Conservation (phyloP, 2,113 vertebrate genomes). For the Carollia perspicillata region DNA sequence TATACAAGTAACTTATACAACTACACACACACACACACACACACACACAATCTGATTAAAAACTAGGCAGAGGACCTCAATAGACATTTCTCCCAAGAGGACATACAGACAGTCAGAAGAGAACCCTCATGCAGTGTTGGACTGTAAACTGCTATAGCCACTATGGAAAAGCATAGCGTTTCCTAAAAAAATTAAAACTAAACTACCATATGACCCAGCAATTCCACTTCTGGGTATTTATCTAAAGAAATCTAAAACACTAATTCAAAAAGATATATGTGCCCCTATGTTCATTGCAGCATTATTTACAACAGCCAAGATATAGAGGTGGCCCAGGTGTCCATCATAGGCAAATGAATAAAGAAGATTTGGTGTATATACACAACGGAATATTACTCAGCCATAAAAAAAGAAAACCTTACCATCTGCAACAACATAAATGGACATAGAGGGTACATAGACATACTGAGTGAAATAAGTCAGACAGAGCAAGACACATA, state of each 20-base stretch:
- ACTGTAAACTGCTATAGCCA: neutral
- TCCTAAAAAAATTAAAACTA: neutral
- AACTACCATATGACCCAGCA: neutral
- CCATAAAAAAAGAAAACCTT: neutral
- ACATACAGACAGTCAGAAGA: neutral
- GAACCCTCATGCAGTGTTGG: neutral
- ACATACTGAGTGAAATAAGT: neutral
- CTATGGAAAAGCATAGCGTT: neutral
- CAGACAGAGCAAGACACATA: neutral
- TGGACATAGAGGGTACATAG: neutral
- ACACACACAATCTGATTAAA: neutral
- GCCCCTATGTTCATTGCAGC: neutral
- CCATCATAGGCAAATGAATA: neutral
- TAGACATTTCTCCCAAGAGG: neutral
- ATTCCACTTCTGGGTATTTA: neutral
- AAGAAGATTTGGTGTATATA: neutral
- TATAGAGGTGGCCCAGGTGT: neutral
- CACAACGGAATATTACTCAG: neutral
- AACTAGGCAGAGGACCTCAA: neutral
- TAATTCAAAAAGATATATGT: neutral
- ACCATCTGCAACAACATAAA: neutral
- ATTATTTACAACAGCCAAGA: neutral
- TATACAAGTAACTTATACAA: neutral
- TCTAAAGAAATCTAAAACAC: neutral
- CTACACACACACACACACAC: too few species aligned